phyloP scores from a whole-genome alignment of 2,888 invertebrate species.

The Scelioninae gen. 1 region DNA sequence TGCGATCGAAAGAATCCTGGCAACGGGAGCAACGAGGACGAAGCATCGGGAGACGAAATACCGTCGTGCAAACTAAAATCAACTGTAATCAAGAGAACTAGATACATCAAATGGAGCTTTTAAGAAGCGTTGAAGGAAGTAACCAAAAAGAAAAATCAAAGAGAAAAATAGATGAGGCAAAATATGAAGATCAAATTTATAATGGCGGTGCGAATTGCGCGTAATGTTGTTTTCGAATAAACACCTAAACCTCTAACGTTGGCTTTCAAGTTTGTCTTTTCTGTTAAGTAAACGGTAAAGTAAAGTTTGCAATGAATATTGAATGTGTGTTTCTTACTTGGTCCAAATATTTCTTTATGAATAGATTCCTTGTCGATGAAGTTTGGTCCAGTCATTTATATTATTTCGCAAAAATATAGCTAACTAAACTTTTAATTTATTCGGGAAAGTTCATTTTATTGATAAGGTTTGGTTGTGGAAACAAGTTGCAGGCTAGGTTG shows the following conservation, averaged over 20 bases:
- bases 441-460: too few relatives aligned
- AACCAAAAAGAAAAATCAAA: conserved; percentile 16
- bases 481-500: too few relatives aligned
- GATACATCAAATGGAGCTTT: conserved; percentile 78
- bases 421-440: too few relatives aligned
- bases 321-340: too few relatives aligned
- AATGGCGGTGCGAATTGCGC: neutral
- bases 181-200: conserved; percentile 13
- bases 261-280: too few relatives aligned
- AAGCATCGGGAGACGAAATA: conserved; percentile 25
- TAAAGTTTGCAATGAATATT: too few relatives aligned
- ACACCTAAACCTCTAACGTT: neutral
- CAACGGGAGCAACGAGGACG: conserved; percentile 19
- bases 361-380: too few relatives aligned
- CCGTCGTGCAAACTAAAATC: conserved; percentile 75
- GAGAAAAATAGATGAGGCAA: neutral
- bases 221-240: neutral
- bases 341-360: too few relatives aligned
- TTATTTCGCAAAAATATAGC: too few relatives aligned
- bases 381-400: too few relatives aligned
- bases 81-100: conserved; percentile 79
- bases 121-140: conserved; percentile 33
- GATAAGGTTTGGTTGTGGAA: too few relatives aligned
- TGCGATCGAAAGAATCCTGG: conserved; percentile 37
- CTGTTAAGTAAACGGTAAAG: too few relatives aligned